Base-by-base conservation (phyloP, 2,888 invertebrate species). In the Pogonocherus hispidulus region DNA sequence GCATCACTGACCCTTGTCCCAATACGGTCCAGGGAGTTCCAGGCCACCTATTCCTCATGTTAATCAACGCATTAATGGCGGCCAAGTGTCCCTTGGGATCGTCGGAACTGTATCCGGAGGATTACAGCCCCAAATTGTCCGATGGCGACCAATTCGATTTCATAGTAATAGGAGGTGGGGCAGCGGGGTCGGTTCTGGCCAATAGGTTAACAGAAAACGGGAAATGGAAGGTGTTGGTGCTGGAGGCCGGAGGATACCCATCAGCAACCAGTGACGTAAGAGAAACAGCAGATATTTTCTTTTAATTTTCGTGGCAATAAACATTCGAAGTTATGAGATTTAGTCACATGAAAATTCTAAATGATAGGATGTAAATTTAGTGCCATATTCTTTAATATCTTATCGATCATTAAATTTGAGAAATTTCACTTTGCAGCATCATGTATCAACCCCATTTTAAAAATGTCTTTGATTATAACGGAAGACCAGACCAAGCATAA, bases 31-130 rank as follows among this genome's bases (percentile, higher is more conserved):
- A 70, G 71, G 86, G 87, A 1, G 81, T 84, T 0, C 83, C 86
- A 0, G 87, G 86, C 0, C 84, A 87, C 0, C 71, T 91, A 52
- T 91, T 93, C 80, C 81, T 87, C 1, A 87, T 90, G 8, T 83
- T 91, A 0, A 79, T 92, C 64, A 89, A 90, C 71, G 87, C 89
- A 0, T 81, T 93, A 62, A 81, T 92, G 47, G 84, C 87, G 1
- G 89, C 91, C 0, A 91, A 77, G 91, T 92, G 76, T 86, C 87
- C 0, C 75, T 91, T n/a, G 14, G 75, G 72, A 23, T 68, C 69
- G 6, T 66, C 52, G 27, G 71, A 77, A 1, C 56, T 63, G 1
- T 83, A 82, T 55, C 81, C 81, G 1, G 49, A 66, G 22, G 77
- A 82, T 71, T 78, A 73, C 55, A 74, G 71, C 0, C 64, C 75